These are phyloP conservation scores for Acrocephalus kingi DNA, from an alignment of 2,113 vertebrate genomes.

Conservation along the genomic window DNA sequence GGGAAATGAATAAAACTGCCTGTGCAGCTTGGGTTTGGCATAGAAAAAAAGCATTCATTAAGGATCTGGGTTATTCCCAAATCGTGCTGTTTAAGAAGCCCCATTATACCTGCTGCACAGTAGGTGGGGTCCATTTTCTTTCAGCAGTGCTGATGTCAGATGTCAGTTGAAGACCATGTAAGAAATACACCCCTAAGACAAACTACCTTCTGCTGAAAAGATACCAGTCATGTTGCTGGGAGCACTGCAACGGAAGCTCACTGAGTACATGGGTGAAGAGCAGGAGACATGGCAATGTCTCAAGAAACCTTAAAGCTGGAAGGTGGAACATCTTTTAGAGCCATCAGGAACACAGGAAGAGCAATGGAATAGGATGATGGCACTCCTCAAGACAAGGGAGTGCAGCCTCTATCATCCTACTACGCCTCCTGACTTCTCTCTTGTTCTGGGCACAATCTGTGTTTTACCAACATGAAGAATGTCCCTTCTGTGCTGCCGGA, in stretches of 20 bases:
- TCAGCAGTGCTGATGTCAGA: not conserved
- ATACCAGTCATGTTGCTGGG: not conserved
- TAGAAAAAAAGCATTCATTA: slow-evolving; percentile 1
- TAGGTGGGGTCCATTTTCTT: slow-evolving; percentile 1
- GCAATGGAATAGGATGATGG: not conserved
- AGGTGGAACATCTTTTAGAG: fast-evolving
- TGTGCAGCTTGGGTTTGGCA: not conserved
- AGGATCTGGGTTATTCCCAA: slow-evolving; percentile 27
- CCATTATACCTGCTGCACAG: slow-evolving; percentile 15
- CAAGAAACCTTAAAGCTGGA: not conserved
- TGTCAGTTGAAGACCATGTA: not conserved
- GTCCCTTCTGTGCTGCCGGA: not conserved
- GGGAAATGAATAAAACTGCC: slow-evolving; percentile 1
- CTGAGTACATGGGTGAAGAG: not conserved
- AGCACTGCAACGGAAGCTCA: not conserved
- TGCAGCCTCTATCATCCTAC: not conserved
- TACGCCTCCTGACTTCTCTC: fast-evolving
- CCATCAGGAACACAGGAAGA: not conserved
- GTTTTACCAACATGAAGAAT: not conserved
- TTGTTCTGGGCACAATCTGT: fast-evolving
- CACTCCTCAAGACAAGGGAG: not conserved
- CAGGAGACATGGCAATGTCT: fast-evolving
- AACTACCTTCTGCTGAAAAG: not conserved
- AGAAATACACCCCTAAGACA: not conserved
- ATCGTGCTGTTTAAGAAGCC: not conserved